A percentile compares a stretch with the other conserved stretches of the same genome.
phyloP scores from a whole-genome alignment of 2,113 vertebrate species.

The Onychostoma macrolepis region DNA sequence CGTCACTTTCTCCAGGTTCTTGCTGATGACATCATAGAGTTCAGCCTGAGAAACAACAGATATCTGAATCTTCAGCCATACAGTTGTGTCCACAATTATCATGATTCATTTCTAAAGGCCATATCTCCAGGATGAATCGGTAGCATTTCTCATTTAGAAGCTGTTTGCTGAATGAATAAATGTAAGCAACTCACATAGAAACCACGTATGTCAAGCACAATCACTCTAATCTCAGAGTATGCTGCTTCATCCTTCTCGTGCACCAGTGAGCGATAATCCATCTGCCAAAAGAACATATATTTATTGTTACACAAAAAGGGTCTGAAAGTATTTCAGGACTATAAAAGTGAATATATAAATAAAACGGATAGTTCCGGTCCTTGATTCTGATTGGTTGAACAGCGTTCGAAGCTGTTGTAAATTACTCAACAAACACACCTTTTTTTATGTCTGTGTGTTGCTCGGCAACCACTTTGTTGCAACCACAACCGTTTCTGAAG shows the following conservation, averaged over 20 bases:
- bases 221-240: slow-evolving; percentile 79
- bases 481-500: too few relatives aligned
- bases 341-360: too few relatives aligned
- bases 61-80: background rate
- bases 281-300: slow-evolving; percentile 70
- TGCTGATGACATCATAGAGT: slow-evolving; percentile 85
- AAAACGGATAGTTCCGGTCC: too few relatives aligned
- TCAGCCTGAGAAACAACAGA: slow-evolving; percentile 75
- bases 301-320: background rate
- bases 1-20: slow-evolving; percentile 87
- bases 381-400: too few relatives aligned
- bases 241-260: slow-evolving; percentile 81
- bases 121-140: background rate
- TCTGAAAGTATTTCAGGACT: background rate
- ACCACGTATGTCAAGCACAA: slow-evolving; percentile 82
- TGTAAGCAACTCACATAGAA: slow-evolving; percentile 80
- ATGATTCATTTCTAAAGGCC: background rate
- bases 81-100: background rate
- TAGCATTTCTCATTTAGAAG: slow-evolving; percentile 1
- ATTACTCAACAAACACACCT: too few relatives aligned
- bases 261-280: slow-evolving; percentile 88
- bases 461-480: too few relatives aligned
- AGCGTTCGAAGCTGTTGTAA: too few relatives aligned
- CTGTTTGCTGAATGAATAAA: background rate
- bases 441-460: too few relatives aligned